A percentile compares a stretch with the other conserved stretches of the same genome.
Evolutionary conservation across 1,140 invertebrate species (phyloP).

Genomic region (Lepidurus arcticus): DNA sequence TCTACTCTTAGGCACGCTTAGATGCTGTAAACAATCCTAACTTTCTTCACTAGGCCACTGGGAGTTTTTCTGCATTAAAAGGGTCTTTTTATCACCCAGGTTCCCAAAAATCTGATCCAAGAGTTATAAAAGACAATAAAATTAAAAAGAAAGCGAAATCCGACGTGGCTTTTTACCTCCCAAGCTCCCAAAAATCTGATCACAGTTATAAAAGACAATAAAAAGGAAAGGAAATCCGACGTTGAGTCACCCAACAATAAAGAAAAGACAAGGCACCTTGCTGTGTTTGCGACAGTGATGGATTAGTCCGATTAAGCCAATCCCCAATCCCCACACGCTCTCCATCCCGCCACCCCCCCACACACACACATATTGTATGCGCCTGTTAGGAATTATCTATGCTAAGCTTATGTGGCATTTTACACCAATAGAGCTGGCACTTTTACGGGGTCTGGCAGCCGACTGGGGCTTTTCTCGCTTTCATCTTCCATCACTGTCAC

Average conservation of each 20-base stretch:
- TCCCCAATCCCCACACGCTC: background rate
- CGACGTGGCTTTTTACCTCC: too few relatives aligned
- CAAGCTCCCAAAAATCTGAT: too few relatives aligned
- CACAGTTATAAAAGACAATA: too few relatives aligned
- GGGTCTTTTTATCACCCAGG: too few relatives aligned
- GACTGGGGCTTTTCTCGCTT: conserved; percentile 17
- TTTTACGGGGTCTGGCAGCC: background rate
- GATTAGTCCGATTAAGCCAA: conserved; percentile 17
- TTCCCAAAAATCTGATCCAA: too few relatives aligned
- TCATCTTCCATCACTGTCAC: conserved; percentile 11
- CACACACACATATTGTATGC: background rate
- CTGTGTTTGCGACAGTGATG: background rate
- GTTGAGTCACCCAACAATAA: background rate
- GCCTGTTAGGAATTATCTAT: conserved; percentile 16
- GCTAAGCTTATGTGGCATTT: conserved; percentile 19
- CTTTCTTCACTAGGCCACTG: too few relatives aligned
- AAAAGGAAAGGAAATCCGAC: too few relatives aligned
- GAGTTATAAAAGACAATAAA: too few relatives aligned
- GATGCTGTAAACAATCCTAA: too few relatives aligned
- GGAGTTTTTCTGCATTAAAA: too few relatives aligned
- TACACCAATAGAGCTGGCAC: conserved; percentile 12
- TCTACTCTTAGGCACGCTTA: background rate
- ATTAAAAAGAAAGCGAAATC: too few relatives aligned
- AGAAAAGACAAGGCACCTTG: conserved; percentile 9
- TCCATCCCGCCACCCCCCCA: background rate